A percentile compares a stretch with the other conserved stretches of the same genome.
phyloP scores from a whole-genome alignment of 2,797 vertebrate genomes.

The Poecilia velifera region DNA sequence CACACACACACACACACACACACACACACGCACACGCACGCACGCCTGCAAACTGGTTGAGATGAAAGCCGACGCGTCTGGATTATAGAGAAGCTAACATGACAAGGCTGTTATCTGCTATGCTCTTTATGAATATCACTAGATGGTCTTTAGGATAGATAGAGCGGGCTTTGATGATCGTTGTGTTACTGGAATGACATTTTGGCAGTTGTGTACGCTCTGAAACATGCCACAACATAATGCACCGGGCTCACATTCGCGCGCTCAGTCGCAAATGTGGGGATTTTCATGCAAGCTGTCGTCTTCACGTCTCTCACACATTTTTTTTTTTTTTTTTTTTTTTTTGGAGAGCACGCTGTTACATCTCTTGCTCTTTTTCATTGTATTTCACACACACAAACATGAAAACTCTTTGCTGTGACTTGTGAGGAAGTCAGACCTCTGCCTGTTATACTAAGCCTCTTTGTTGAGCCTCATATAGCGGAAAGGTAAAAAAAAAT shows the following conservation, averaged over 20 bases:
- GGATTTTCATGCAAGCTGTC: slow-evolving; percentile 73
- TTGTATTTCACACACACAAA: slow-evolving; percentile 17
- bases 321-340: slow-evolving; percentile 17
- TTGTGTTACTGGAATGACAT: slow-evolving; percentile 72
- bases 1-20: slow-evolving; percentile 2
- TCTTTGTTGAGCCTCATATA: slow-evolving; percentile 51
- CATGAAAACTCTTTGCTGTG: slow-evolving; percentile 39
- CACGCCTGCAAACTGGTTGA: slow-evolving; percentile 33
- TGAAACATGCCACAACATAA: slow-evolving; percentile 60
- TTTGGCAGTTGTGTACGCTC: slow-evolving; percentile 74
- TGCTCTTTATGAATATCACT: slow-evolving; percentile 83
- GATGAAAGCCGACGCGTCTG: slow-evolving; percentile 74
- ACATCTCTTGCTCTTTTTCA: slow-evolving; percentile 45
- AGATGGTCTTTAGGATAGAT: slow-evolving; percentile 80
- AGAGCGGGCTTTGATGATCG: slow-evolving; percentile 73
- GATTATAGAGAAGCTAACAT: slow-evolving; percentile 77
- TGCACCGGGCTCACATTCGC: slow-evolving; percentile 61
- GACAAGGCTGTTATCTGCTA: slow-evolving; percentile 80
- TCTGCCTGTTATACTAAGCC: slow-evolving; percentile 62
- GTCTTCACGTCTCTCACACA: slow-evolving; percentile 41
- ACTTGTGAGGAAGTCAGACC: slow-evolving; percentile 52
- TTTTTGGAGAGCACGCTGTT: slow-evolving; percentile 34
- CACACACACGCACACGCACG: slow-evolving; percentile 8
- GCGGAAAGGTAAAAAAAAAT: slow-evolving; percentile 67
- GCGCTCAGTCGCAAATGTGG: slow-evolving; percentile 54